phyloP scores from a whole-genome alignment of 2,888 invertebrate genomes.

The Lasioglossum morio region DNA sequence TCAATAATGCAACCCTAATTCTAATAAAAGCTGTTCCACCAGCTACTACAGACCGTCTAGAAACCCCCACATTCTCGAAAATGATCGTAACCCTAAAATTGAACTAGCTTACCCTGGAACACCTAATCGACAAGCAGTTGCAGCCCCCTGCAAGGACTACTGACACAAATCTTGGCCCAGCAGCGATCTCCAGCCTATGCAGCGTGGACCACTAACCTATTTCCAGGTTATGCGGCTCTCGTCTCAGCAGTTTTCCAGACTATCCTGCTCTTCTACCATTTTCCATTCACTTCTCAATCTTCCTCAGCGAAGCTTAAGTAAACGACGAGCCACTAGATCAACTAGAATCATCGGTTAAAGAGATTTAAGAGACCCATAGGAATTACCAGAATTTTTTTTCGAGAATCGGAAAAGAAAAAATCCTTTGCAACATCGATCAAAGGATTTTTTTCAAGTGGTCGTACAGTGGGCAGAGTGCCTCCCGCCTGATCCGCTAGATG shows the following conservation, averaged over 20 bases:
- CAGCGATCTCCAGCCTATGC: background rate
- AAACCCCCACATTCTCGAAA: background rate
- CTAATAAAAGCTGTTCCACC: background rate
- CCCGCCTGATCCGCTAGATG: constrained; percentile 24
- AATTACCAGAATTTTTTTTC: background rate
- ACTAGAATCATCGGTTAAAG: too few species aligned
- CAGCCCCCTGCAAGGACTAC: background rate
- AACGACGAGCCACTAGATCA: too few species aligned
- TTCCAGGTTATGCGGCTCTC: background rate
- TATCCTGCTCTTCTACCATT: background rate
- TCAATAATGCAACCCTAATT: background rate
- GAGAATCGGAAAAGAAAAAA: background rate
- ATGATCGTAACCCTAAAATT: background rate
- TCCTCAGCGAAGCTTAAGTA: too few species aligned
- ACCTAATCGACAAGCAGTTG: background rate
- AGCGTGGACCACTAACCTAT: constrained; percentile 6
- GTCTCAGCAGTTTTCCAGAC: background rate
- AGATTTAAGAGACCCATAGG: too few species aligned
- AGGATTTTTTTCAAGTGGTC: constrained; percentile 32
- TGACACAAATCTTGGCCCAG: background rate
- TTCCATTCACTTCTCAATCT: background rate
- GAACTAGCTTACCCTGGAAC: background rate
- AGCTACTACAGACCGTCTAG: background rate
- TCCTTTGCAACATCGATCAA: background rate
- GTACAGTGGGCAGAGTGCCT: constrained; percentile 4